A percentile compares a stretch with the other conserved stretches of the same genome.
These are phyloP conservation scores for Aldabrachelys gigantea DNA, from an alignment of 2,113 vertebrate genomes.

Conservation along the genomic window DNA sequence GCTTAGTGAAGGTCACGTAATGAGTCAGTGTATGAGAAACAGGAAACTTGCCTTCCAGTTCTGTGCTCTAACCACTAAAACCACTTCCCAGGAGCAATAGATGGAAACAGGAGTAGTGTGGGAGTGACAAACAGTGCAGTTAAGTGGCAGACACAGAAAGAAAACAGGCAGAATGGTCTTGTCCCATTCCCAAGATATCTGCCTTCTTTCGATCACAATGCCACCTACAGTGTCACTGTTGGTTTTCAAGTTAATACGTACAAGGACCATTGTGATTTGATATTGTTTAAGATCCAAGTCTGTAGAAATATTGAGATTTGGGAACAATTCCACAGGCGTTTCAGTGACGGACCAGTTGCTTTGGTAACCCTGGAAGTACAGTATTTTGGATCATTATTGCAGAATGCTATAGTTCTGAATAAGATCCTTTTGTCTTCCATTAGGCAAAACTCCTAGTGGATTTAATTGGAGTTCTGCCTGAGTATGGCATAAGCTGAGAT, in stretches of 20 bases:
- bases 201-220: not conserved
- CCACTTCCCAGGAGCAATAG: not conserved
- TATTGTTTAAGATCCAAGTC: slow-evolving; percentile 21
- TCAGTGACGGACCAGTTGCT: not conserved
- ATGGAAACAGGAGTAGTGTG: not conserved
- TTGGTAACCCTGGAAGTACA: not conserved
- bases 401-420: not conserved
- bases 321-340: not conserved
- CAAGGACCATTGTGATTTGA: slow-evolving; percentile 38
- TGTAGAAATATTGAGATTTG: not conserved
- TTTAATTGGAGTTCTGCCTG: not conserved
- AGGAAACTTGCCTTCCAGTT: not conserved
- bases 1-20: not conserved
- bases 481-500: not conserved
- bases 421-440: not conserved
- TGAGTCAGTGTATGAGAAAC: not conserved
- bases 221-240: not conserved
- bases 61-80: not conserved
- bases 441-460: not conserved
- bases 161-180: not conserved
- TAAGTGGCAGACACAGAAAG: not conserved
- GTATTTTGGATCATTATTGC: not conserved
- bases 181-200: rapidly evolving
- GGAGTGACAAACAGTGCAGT: not conserved
- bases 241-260: slow-evolving; percentile 27